Base-by-base conservation (phyloP, 2,113 vertebrate species). In the Empidonax traillii region DNA sequence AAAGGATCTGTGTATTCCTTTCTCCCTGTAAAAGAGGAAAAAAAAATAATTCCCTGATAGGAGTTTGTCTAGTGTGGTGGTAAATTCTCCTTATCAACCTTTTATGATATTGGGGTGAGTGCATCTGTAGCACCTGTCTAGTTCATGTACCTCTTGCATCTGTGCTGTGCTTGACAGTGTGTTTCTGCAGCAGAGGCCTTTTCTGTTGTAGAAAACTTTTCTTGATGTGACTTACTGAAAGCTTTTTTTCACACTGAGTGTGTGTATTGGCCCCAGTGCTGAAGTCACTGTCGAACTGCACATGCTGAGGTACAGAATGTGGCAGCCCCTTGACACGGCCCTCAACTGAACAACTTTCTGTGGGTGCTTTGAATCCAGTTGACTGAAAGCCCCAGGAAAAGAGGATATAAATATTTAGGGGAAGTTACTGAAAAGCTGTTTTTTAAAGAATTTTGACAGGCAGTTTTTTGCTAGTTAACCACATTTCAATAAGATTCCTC, bases 391-490 rank as follows among this genome's bases (percentile, higher is more conserved):
- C n/a, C 10, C 37, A 53, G 62, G 85, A 79, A 81, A 87, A 71
- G 31, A 49, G 58, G 12, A 83, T 80, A 66, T 5, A 73, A 83
- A 77, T 83, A 88, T 69, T 77, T 83, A 65, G 76, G 62, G 72
- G 65, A 87, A 87, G 58, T 87, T 97, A 94, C 53, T 94, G 87
- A 93, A 96, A 94, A 91, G 43, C 58, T 51, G 10, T 86, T 62
- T 76, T 85, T n/a, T 5, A 43, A 91, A 78, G 25, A 68, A 88
- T 83, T 92, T 93, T 93, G 71, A 89, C 24, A 66, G 27, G 85
- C 78, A 85, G 16, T 31, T 87, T 93, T 96, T 94, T 94, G 46
- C 53, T 91, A 65, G 46, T 95, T 94, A 94, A 94, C 71, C 44
- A 58, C 78, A 93, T 85, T 95, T 94, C 74, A 94, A 43, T 96